These are phyloP conservation scores for Sphenodon punctatus DNA, from an alignment of 2,797 vertebrate genomes.

Conservation along the genomic window DNA sequence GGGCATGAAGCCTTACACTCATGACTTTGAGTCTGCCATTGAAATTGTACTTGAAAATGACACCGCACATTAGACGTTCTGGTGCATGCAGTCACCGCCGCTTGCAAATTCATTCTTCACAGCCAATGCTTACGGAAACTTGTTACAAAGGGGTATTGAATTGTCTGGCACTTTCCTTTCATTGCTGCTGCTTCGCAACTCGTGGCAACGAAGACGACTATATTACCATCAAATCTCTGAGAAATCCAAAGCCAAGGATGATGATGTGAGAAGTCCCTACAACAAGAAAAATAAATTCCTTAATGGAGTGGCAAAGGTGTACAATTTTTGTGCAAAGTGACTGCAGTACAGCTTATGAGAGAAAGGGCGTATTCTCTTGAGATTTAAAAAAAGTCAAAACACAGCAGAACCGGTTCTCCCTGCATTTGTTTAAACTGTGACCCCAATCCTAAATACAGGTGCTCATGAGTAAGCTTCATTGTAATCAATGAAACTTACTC, in stretches of 20 bases:
- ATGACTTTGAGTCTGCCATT: neutral
- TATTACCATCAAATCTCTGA: neutral
- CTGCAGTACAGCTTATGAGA: too few relatives aligned
- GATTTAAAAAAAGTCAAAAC: too few relatives aligned
- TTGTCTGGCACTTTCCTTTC: neutral
- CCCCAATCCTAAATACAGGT: too few relatives aligned
- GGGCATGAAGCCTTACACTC: neutral
- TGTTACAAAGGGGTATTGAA: constrained; percentile 4
- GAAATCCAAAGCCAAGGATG: neutral
- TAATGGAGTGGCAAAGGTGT: too few relatives aligned
- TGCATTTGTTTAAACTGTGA: too few relatives aligned
- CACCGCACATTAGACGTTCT: neutral
- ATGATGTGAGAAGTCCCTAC: neutral
- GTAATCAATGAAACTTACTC: too few relatives aligned
- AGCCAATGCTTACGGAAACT: neutral
- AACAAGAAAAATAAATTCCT: too few relatives aligned
- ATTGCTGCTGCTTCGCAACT: neutral
- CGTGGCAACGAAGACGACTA: neutral
- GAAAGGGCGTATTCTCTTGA: too few relatives aligned
- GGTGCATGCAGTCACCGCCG: neutral
- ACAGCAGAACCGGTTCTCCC: too few relatives aligned
- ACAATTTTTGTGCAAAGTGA: too few relatives aligned
- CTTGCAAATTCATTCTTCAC: constrained; percentile 27
- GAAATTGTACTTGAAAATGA: constrained; percentile 14
- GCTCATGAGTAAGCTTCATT: too few relatives aligned